Conservation (phyloP, 2,888 invertebrate species). For the Dione vanillae region DNA sequence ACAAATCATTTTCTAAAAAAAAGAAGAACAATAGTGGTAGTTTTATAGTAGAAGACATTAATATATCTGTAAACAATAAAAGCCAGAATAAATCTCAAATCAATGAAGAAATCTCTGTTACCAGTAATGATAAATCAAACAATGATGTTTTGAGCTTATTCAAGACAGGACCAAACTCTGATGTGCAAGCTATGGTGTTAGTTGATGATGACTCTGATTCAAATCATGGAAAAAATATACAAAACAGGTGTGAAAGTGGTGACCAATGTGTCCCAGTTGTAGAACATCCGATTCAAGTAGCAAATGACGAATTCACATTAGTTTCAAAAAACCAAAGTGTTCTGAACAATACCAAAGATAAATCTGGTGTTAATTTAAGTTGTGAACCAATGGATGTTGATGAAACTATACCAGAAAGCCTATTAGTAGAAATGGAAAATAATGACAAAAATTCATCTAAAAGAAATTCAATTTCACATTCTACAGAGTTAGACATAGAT, state of each 20-base stretch:
- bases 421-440: constrained; percentile 51
- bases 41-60: constrained; percentile 28
- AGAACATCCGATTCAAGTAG: constrained; percentile 47
- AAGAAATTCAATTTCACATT: constrained; percentile 27
- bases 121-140: constrained; percentile 36
- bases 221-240: constrained; percentile 52
- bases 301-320: constrained; percentile 20
- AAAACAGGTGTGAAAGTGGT: constrained; percentile 53
- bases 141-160: constrained; percentile 54
- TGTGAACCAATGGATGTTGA: constrained; percentile 80
- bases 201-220: constrained; percentile 73
- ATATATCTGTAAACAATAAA: constrained; percentile 33
- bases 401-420: constrained; percentile 69
- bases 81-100: constrained; percentile 28
- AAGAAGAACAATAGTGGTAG: constrained; percentile 34
- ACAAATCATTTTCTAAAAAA: constrained; percentile 26
- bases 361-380: constrained; percentile 31
- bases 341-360: constrained; percentile 21
- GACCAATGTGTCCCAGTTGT: constrained; percentile 75
- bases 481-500: constrained; percentile 15
- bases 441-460: constrained; percentile 34
- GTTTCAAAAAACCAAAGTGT: constrained; percentile 21
- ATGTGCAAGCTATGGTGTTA: constrained; percentile 57
- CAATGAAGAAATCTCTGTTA: constrained; percentile 20
- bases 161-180: constrained; percentile 54